Evolutionary conservation across 1,140 invertebrate species (phyloP), one percentile per base, ranked within the genome.

Genomic region (Leptonema lineaticorne): DNA sequence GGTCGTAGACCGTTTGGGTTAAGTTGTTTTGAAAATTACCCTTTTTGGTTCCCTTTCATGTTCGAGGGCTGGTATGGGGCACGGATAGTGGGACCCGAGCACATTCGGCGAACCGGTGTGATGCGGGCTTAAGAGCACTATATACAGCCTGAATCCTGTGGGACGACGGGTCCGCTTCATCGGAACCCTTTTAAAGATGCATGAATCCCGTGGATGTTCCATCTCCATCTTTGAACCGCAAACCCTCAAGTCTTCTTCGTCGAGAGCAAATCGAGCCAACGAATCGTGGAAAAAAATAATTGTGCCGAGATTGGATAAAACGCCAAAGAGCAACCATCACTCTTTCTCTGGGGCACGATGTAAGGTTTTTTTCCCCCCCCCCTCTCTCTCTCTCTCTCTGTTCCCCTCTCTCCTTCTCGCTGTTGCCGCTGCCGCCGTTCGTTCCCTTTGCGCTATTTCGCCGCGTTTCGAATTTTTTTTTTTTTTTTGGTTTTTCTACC

Each of bases 171-270:
- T 37, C 24, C 33, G 9, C 37, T 24, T 45, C 59, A 45, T 62
- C 59, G 59, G 30, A 62, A 62, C 59, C 59, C 45, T 62, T 62
- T 62, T 62, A 62, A 62, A 62, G 33, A 62, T 62, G 59, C 59
- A 62, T 62, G 59, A 62, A 14, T 30, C 58, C 58, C 29, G 8
- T 20, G 30, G 28, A 29, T 48, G 18, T 30, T 24, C 16, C 33
- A n/a, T n/a, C 26, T 1, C 29, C 30, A 20, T 16, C 58, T 60
- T 60, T 37, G 58, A 37, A 37, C 30, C 29, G 1, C 16, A 46
- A 46, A 11, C 5, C 26, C 24, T 27, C 20, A 26, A 56, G 7
- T 24, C 22, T 4, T 6, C 53, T n/a, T 9, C 53, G 9, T 6
- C 30, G 46, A 22, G 11, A 6, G 29, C 20, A 41, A 60, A 60